Conservation (phyloP, 2,888 invertebrate species). For the Timema cristinae region DNA sequence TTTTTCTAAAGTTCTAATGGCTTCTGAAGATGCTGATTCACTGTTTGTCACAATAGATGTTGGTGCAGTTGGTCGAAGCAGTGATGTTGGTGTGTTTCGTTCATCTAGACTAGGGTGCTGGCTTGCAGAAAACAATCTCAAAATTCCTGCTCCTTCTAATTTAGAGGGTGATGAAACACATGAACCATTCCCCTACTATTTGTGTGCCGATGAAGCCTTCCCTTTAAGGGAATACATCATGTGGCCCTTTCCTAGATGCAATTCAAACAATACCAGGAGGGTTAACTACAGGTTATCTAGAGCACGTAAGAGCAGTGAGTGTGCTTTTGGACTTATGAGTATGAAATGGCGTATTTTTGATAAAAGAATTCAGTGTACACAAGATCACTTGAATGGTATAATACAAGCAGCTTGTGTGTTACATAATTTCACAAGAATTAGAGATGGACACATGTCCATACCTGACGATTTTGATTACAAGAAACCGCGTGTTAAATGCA, state of each 20-base stretch:
- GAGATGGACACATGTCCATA: neutral
- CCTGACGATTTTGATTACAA: neutral
- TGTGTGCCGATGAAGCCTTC: slow-evolving; percentile 26
- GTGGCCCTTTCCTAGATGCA: slow-evolving; percentile 22
- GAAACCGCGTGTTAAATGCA: slow-evolving; percentile 2
- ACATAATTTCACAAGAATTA: slow-evolving; percentile 3
- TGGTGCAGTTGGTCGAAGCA: slow-evolving; percentile 19
- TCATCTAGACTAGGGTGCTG: neutral
- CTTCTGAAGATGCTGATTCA: slow-evolving; percentile 11
- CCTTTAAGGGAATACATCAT: slow-evolving; percentile 24
- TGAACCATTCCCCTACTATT: slow-evolving; percentile 17
- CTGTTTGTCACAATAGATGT: slow-evolving; percentile 17
- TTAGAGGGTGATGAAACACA: slow-evolving; percentile 2
- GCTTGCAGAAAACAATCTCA: slow-evolving; percentile 9
- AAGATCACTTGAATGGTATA: neutral
- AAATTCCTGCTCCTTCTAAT: slow-evolving; percentile 1
- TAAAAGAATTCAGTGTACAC: neutral
- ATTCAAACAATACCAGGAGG: slow-evolving; percentile 17
- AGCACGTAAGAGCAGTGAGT: slow-evolving; percentile 25
- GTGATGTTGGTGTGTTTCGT: slow-evolving; percentile 15
- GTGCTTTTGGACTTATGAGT: slow-evolving; percentile 24
- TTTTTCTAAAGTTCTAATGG: slow-evolving; percentile 12
- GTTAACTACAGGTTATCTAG: slow-evolving; percentile 26
- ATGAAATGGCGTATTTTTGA: slow-evolving; percentile 21
- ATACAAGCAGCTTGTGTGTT: slow-evolving; percentile 12